Percentiles rank a stretch among this genome's conserved stretches.
phyloP scores from a whole-genome alignment of 2,113 vertebrate genomes.

The Nannobrachium achirus region DNA sequence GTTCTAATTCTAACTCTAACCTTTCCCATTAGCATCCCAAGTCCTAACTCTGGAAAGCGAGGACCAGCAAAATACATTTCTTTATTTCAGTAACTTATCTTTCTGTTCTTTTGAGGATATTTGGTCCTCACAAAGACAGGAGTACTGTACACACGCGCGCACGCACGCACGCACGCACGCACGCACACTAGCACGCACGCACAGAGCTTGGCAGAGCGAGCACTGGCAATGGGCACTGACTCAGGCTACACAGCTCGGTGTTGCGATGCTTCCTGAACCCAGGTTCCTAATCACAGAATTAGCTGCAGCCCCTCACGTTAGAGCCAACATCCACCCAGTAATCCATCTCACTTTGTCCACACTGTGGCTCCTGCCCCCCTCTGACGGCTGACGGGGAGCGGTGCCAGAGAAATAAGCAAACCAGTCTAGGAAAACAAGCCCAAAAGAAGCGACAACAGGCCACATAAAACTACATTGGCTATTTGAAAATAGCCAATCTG shows the following conservation, averaged over 20 bases:
- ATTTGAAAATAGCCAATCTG: too few species aligned
- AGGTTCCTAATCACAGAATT: conserved; percentile 76
- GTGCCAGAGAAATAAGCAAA: too few species aligned
- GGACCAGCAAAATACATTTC: too few species aligned
- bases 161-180: background rate
- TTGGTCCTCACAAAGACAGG: too few species aligned
- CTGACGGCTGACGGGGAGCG: too few species aligned
- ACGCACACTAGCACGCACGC: background rate
- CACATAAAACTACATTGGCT: too few species aligned
- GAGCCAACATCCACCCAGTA: conserved; percentile 66
- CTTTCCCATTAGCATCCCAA: background rate
- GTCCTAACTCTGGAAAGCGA: background rate
- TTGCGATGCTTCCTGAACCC: conserved; percentile 63
- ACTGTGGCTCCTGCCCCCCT: conserved; percentile 51
- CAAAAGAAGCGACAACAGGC: too few species aligned
- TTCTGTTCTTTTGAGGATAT: background rate
- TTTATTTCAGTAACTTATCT: too few species aligned
- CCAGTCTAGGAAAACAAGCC: too few species aligned
- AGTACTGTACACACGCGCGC: background rate
- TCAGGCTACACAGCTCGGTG: conserved; percentile 52
- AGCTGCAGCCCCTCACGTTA: conserved; percentile 39
- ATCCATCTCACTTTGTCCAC: conserved; percentile 74
- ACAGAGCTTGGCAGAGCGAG: background rate
- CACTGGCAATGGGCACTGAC: conserved; percentile 1
- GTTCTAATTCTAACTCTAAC: too few species aligned